Percentiles rank a stretch among this genome's conserved stretches.
Conservation (phyloP, 2,797 vertebrate genomes). For the Bovichtus variegatus region DNA sequence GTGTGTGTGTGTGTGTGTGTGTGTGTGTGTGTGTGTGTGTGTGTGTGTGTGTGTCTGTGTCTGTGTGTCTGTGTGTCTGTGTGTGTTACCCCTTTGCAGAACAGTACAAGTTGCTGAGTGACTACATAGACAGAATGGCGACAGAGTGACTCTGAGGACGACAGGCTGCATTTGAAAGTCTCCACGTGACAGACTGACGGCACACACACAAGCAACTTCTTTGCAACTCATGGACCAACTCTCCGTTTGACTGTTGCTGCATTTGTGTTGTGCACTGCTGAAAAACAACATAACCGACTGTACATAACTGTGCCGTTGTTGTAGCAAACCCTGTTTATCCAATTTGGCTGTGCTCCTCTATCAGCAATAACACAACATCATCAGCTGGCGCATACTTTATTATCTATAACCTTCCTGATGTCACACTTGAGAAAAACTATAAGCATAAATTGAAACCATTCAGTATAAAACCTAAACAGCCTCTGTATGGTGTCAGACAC, state of each 20-base stretch:
- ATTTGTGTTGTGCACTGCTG: slow-evolving; percentile 26
- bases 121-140: slow-evolving; percentile 97
- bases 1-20: no score
- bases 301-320: slow-evolving; percentile 38
- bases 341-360: slow-evolving; percentile 17
- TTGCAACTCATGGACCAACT: not conserved
- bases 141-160: slow-evolving; percentile 82
- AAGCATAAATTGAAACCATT: slow-evolving; percentile 24
- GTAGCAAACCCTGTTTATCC: slow-evolving; percentile 41
- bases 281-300: not conserved
- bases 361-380: slow-evolving; percentile 54
- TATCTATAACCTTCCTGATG: not conserved
- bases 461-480: slow-evolving; percentile 17
- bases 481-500: not conserved
- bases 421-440: slow-evolving; percentile 7
- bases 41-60: no score
- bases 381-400: not conserved
- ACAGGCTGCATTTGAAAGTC: slow-evolving; percentile 18
- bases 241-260: slow-evolving; percentile 1
- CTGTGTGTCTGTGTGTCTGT: slow-evolving; percentile 30
- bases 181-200: slow-evolving; percentile 30
- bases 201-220: slow-evolving; percentile 9
- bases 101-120: slow-evolving; percentile 95
- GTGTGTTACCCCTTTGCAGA: slow-evolving; percentile 81
- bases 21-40: no score